Conservation (phyloP, 2,113 vertebrate genomes). For the Calidris pygmaea region DNA sequence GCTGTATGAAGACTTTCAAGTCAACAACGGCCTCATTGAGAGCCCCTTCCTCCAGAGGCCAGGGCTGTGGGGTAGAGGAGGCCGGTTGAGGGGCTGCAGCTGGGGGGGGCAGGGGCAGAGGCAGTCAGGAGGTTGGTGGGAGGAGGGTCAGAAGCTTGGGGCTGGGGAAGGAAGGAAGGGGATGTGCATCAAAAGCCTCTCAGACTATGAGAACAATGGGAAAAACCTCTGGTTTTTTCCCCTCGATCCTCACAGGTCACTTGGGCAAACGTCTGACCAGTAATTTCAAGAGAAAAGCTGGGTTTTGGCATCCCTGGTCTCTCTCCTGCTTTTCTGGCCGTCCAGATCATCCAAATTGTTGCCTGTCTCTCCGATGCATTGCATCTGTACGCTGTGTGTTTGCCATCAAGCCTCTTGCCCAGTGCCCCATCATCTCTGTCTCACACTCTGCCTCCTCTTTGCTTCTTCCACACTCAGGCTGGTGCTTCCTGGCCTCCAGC, state of each 20-base stretch:
- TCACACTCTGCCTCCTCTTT: background rate
- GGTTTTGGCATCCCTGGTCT: background rate
- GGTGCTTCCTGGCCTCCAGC: background rate
- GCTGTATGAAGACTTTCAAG: background rate
- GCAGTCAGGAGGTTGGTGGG: background rate
- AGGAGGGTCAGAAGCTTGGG: background rate
- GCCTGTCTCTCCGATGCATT: too few species aligned
- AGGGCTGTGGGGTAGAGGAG: background rate
- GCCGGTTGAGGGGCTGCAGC: background rate
- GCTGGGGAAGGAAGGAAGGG: background rate
- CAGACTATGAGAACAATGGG: background rate
- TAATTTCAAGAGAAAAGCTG: background rate
- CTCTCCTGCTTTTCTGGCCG: background rate
- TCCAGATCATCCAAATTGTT: fast-evolving
- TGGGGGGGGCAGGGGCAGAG: background rate
- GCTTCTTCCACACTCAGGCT: background rate
- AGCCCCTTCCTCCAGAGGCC: background rate
- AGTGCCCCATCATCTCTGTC: fast-evolving
- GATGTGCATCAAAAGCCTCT: background rate
- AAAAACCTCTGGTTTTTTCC: background rate
- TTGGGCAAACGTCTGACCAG: background rate
- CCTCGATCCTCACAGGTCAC: background rate
- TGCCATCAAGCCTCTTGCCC: background rate
- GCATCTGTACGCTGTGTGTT: background rate
- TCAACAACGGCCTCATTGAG: background rate